phyloP scores from a whole-genome alignment of 2,797 vertebrate species.

The Coregonus sp. region DNA sequence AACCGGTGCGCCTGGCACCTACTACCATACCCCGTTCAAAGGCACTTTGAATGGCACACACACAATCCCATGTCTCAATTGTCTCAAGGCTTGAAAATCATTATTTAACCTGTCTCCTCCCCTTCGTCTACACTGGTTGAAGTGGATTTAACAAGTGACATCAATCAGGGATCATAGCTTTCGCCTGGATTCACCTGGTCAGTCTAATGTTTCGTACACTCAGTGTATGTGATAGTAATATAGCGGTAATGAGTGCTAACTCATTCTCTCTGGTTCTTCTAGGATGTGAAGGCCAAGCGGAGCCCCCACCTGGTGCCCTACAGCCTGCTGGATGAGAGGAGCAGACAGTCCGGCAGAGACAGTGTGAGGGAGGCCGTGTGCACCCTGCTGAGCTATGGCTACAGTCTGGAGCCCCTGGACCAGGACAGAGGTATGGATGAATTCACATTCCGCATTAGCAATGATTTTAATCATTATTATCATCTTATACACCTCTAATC shows the following conservation, averaged over 20 bases:
- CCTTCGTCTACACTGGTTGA: too few relatives aligned
- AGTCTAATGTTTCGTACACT: too few relatives aligned
- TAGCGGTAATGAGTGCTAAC: not conserved
- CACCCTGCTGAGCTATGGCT: conserved; percentile 87
- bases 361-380: conserved; percentile 83
- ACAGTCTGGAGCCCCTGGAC: conserved; percentile 86
- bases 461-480: not conserved
- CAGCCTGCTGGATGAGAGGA: conserved; percentile 86
- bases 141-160: too few relatives aligned
- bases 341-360: conserved; percentile 80
- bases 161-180: too few relatives aligned
- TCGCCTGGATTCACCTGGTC: too few relatives aligned
- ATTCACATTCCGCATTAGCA: not conserved
- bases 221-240: not conserved
- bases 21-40: too few relatives aligned
- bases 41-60: too few relatives aligned
- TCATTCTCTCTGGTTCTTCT: conserved; percentile 22
- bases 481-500: not conserved
- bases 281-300: conserved; percentile 91
- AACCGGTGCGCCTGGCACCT: too few relatives aligned
- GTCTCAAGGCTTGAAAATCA: too few relatives aligned
- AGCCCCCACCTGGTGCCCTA: conserved; percentile 91
- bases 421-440: conserved; percentile 79
- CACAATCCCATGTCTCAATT: too few relatives aligned
- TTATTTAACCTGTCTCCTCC: too few relatives aligned